Percentiles rank a stretch among this genome's conserved stretches.
phyloP scores from a whole-genome alignment of 2,888 invertebrate genomes.

The Calliphora vomitoria region DNA sequence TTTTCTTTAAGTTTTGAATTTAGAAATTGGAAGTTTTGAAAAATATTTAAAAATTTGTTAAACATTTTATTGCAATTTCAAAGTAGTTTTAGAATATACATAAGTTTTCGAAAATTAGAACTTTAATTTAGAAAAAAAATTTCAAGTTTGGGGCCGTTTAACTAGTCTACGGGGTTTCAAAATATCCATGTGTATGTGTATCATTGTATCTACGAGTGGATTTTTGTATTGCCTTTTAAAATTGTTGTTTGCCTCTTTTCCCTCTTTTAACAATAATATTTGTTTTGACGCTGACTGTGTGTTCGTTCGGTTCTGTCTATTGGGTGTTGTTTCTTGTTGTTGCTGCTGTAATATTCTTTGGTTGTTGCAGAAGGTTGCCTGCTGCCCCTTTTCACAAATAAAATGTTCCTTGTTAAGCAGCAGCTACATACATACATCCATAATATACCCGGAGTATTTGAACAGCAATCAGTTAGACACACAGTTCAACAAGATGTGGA shows the following conservation, averaged over 20 bases:
- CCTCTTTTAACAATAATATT: conserved; percentile 66
- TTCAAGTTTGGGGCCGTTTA: too few species aligned
- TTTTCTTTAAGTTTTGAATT: too few species aligned
- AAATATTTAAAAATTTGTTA: too few species aligned
- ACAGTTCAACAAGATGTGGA: conserved; percentile 60
- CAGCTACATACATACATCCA: too few species aligned
- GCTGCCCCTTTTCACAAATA: conserved; percentile 30
- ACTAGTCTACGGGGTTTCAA: conserved; percentile 9
- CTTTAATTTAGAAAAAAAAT: too few species aligned
- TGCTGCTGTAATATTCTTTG: conserved; percentile 47
- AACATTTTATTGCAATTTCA: too few species aligned
- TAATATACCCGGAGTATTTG: conserved; percentile 47
- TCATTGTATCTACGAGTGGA: background rate
- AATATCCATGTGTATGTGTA: conserved; percentile 7
- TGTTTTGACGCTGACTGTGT: conserved; percentile 61
- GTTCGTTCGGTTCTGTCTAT: conserved; percentile 7
- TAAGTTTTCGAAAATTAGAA: too few species aligned
- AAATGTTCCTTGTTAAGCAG: conserved; percentile 49
- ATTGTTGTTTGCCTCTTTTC: conserved; percentile 9
- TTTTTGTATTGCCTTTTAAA: conserved; percentile 8
- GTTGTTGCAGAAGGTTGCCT: conserved; percentile 24
- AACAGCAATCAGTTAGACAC: conserved; percentile 58
- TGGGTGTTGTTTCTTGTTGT: conserved; percentile 41
- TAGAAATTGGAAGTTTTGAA: too few species aligned
- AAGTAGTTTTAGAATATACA: too few species aligned